Evolutionary conservation across 2,888 invertebrate species (phyloP).

Genomic region (Torymus texanus): DNA sequence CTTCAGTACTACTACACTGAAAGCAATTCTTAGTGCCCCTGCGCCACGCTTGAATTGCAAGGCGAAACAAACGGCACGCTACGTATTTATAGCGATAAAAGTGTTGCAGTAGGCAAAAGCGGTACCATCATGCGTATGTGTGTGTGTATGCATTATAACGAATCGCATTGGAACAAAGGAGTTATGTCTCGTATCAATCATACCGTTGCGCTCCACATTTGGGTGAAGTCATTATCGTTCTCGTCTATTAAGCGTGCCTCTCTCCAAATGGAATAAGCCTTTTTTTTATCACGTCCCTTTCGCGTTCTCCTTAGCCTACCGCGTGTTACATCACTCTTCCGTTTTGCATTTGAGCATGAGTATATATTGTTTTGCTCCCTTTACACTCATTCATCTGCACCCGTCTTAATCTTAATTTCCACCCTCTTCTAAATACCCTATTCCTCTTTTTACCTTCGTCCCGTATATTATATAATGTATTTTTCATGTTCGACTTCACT

Average conservation of each 20-base stretch:
- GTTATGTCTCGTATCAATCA: conserved; percentile 38
- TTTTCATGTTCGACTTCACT: too few species aligned
- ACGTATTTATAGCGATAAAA: conserved; percentile 20
- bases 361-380: too few species aligned
- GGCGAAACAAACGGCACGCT: conserved; percentile 12
- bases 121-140: not conserved
- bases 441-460: too few species aligned
- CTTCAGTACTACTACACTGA: not conserved
- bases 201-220: conserved; percentile 26
- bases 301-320: too few species aligned
- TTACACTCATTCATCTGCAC: too few species aligned
- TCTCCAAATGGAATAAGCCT: not conserved
- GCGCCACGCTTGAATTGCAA: not conserved
- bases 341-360: too few species aligned
- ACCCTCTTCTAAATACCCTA: too few species aligned
- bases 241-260: not conserved
- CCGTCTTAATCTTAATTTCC: too few species aligned
- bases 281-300: not conserved
- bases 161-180: conserved; percentile 38
- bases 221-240: conserved; percentile 25
- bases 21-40: not conserved
- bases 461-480: too few species aligned
- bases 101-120: not conserved
- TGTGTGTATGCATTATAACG: not conserved
- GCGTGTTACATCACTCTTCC: too few species aligned